Base-by-base conservation (phyloP, 1,140 invertebrate genomes). In the Heterodera carotae region DNA sequence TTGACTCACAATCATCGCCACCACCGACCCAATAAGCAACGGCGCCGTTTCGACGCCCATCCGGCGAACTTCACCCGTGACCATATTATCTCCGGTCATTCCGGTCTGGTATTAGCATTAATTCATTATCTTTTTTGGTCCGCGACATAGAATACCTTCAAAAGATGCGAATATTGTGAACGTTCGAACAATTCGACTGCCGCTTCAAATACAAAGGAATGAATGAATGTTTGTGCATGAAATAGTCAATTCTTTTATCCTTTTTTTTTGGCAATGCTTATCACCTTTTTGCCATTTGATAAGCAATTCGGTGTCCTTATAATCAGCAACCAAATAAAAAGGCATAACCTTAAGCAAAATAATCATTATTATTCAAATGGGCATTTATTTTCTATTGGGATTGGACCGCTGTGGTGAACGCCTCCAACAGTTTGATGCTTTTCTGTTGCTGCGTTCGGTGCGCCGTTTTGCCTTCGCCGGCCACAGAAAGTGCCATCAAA, bases 1-100 rank as follows among this genome's bases (percentile, higher is more conserved):
- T 56, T 33, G 0, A 10, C 48, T 71, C 29, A 85, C 31, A 59
- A 85, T 85, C 84, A 86, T 86, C 4, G 81, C 78, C 12, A 76
- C 76, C 68, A 86, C 76, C 18, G 84, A 86, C 3, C 86, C 86
- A 56, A 81, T 36, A 36, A 86, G 77, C 18, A 86, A 62, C 34
- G 84, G 84, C 25, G 81, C 84, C 15, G 84, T 86, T 70, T 86
- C 84, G n/a, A 85, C 69, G 33, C 84, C 84, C 84, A 86, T 86
- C 67, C 86, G 48, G 10, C 84, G 81, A 33, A 86, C 84, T 75
- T 86, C 84, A 8, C 69, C 62, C 27, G 84, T 82, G 27, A 87
- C 84, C 56, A 86, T 69, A 74, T 87, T 77, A 43, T 86, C 84
- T 18, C 84, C 83, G 25, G 86, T 87, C 68, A 87, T 82, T 48